Evolutionary conservation across 2,797 vertebrate genomes (phyloP), one percentile per base, ranked within the genome.

Genomic region (Mus minutoides): DNA sequence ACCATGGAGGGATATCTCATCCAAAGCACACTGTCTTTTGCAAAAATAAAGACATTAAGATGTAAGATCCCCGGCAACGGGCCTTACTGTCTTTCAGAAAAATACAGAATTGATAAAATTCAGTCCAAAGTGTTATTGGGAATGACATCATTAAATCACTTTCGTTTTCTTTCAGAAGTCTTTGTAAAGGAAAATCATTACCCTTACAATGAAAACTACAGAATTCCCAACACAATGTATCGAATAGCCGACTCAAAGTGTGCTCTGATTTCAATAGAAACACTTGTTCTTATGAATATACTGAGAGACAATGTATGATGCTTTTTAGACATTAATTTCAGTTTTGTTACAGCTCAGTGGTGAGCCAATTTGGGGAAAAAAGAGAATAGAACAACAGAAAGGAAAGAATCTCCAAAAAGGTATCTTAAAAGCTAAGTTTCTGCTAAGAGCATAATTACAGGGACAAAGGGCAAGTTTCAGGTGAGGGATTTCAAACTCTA

Each of bases 21-120:
- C 58, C 77, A 89, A 91, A 80, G 84, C 22, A 76, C 9, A 76
- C 9, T 54, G 31, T 73, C 91, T 90, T 58, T 26, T 90, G 17
- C 37, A 49, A 88, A 79, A 78, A 88, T 96, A 64, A 97, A 49
- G 60, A 29, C n/a, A 84, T 37, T 93, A 82, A 96, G 92, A 84
- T 69, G 8, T 87, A 94, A 95, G 82, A 54, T 75, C 75, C 8
- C 7, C 40, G 6, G 52, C 58, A 75, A 52, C 79, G 69, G 67
- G 93, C 77, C 92, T 88, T 84, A 87, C 85, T 52, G 3, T 83
- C 29, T 93, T 94, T 49, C 26, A 78, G 19, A 34, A 88, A 96
- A 85, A 93, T 94, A 90, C 0, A 87, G 94, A 9, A 90, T 91
- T 37, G 29, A 87, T 84, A n/a, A 92, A 93, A 94, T 17, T 77